Base-by-base conservation (phyloP, 2,888 invertebrate genomes). In the Acronicta psi region DNA sequence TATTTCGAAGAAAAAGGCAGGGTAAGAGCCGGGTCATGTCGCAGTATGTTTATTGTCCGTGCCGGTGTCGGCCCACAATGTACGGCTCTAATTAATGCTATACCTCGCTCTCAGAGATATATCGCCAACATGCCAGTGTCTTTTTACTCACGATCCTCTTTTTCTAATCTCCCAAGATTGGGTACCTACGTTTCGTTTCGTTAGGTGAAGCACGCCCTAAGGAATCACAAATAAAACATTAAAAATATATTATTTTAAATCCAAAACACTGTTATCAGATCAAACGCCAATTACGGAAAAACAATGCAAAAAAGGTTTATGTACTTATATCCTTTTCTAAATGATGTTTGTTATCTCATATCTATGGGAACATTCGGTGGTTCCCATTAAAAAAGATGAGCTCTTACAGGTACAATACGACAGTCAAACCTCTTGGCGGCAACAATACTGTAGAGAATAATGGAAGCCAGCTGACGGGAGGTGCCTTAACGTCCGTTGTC, bases 391-490 rank as follows among this genome's bases (percentile, higher is more conserved):
- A 86, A 86, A 85, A 81, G 73, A 83, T 79, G 79, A 81, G 75
- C 79, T 75, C 75, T 79, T 86, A 86, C 90, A 92, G 91, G 90
- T 90, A 90, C 79, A 85, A 81, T 67, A 61, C 83, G 79, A 80
- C 78, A 83, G 81, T 82, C 84, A 83, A 84, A 82, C 83, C 84
- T 89, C 83, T 84, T 87, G 83, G 79, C 83, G 79, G 86, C 85
- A 88, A 91, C 88, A 90, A 91, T 89, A 81, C 86, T 76, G 79
- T 77, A 76, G 80, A 85, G 84, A 86, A 92, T 93, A 92, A 94
- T 93, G 91, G 92, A 84, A 84, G 89, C 90, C 94, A 93, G 92
- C 93, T 94, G 94, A 94, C 93, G 92, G 94, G 94, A 92, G 94
- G 94, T 92, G 91, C 88, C 88, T 86, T 88, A 85, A 86, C 84